A percentile compares a stretch with the other conserved stretches of the same genome.
These are phyloP conservation scores for Girardinus metallicus DNA, from an alignment of 2,797 vertebrate species.

Conservation along the genomic window DNA sequence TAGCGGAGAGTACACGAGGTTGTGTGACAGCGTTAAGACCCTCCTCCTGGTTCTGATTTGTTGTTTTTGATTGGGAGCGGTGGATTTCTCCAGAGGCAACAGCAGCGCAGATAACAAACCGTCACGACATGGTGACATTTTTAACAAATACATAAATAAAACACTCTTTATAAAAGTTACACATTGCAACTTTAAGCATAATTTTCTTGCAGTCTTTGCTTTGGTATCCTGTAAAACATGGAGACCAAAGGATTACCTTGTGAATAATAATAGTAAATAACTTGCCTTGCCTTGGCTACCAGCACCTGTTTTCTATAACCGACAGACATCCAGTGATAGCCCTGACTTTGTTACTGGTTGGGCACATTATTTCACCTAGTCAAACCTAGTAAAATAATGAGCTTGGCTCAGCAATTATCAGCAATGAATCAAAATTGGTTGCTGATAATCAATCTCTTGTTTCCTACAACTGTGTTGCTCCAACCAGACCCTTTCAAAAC, in stretches of 20 bases:
- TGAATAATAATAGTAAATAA: not conserved
- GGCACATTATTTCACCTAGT: not conserved
- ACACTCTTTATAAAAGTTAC: too few relatives aligned
- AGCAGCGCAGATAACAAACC: too few relatives aligned
- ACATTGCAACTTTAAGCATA: too few relatives aligned
- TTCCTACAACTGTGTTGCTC: not conserved
- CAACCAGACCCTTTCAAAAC: not conserved
- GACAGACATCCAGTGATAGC: not conserved
- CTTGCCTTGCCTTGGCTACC: not conserved
- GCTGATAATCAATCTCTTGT: not conserved
- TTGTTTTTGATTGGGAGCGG: too few relatives aligned
- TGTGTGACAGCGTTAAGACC: too few relatives aligned
- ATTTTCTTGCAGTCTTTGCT: not conserved
- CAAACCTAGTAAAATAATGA: too few relatives aligned
- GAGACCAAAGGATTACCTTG: not conserved
- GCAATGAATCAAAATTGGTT: not conserved
- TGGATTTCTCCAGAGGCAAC: too few relatives aligned
- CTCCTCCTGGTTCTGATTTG: too few relatives aligned
- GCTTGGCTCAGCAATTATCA: too few relatives aligned
- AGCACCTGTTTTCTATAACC: not conserved
- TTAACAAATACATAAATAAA: too few relatives aligned
- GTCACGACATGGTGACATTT: too few relatives aligned
- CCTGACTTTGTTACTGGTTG: not conserved
- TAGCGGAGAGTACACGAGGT: too few relatives aligned
- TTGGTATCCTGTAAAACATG: not conserved